Evolutionary conservation across 2,113 vertebrate genomes (phyloP).

Genomic region (Thamnophis sirtalis): DNA sequence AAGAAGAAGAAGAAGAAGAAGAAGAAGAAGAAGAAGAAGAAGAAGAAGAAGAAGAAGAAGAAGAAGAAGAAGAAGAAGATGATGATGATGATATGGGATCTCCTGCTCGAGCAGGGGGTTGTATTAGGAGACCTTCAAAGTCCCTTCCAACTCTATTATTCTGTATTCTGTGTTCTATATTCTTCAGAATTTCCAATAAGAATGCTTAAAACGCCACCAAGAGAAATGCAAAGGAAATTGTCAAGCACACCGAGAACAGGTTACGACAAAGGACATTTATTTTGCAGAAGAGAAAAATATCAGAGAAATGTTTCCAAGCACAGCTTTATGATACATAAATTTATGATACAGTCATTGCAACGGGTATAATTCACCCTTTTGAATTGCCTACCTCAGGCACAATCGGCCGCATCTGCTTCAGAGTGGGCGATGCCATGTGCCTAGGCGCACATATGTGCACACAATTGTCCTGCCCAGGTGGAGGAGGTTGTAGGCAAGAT

Average conservation of each 20-base stretch:
- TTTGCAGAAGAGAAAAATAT: not conserved
- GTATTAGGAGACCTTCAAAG: not conserved
- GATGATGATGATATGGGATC: too few relatives aligned
- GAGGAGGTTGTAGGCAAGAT: not conserved
- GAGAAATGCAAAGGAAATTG: not conserved
- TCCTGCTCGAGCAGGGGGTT: too few relatives aligned
- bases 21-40: too few relatives aligned
- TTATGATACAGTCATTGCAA: not conserved
- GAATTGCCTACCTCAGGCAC: not conserved
- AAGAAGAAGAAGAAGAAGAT: too few relatives aligned
- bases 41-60: too few relatives aligned
- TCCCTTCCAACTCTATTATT: not conserved
- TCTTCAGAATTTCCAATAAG: not conserved
- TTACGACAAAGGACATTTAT: not conserved
- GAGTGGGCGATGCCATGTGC: not conserved
- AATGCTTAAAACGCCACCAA: not conserved
- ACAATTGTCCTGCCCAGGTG: not conserved
- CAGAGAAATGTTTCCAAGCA: not conserved
- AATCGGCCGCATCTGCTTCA: not conserved
- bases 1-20: too few relatives aligned
- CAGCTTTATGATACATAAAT: not conserved
- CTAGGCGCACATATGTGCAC: not conserved
- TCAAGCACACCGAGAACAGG: not conserved
- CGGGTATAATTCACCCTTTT: not conserved
- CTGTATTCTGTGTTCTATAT: not conserved